A percentile compares a stretch with the other conserved stretches of the same genome.
Evolutionary conservation across 2,888 invertebrate species (phyloP).

Genomic region (Ennomos erosarius): DNA sequence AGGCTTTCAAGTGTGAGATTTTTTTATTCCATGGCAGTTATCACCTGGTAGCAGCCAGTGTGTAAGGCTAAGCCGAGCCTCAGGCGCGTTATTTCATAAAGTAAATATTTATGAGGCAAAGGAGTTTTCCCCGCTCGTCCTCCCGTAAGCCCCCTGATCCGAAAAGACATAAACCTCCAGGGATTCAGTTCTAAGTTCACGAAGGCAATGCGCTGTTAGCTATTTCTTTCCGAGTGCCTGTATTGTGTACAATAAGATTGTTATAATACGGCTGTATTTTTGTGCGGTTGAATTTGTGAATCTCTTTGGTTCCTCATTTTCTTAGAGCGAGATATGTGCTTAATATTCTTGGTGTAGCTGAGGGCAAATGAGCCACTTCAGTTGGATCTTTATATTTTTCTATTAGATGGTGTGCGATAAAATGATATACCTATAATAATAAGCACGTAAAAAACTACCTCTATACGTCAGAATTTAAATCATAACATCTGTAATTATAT

Average conservation of each 20-base stretch:
- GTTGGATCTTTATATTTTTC: constrained; percentile 15
- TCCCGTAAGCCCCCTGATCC: constrained; percentile 79
- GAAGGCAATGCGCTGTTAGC: constrained; percentile 68
- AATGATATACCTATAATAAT: too few relatives aligned
- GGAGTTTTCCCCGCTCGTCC: constrained; percentile 74
- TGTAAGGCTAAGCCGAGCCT: constrained; percentile 69
- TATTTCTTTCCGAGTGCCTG: constrained; percentile 55
- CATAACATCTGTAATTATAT: too few relatives aligned
- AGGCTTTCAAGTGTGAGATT: constrained; percentile 26
- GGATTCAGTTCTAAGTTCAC: constrained; percentile 81
- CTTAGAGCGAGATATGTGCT: constrained; percentile 11
- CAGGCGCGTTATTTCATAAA: constrained; percentile 81
- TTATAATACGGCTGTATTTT: constrained; percentile 44
- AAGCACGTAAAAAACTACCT: too few relatives aligned
- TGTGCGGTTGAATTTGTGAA: constrained; percentile 35
- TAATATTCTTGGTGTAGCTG: constrained; percentile 9
- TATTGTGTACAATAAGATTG: constrained; percentile 37
- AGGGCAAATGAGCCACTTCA: constrained; percentile 24
- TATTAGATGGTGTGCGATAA: too few relatives aligned
- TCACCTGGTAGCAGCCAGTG: constrained; percentile 73
- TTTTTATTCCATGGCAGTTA: constrained; percentile 69
- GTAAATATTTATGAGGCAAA: constrained; percentile 84
- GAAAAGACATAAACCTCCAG: constrained; percentile 82
- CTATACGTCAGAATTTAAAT: too few relatives aligned
- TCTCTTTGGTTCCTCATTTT: constrained; percentile 30